Base-by-base conservation (phyloP, 2,113 vertebrate genomes). In the Calonectris borealis region DNA sequence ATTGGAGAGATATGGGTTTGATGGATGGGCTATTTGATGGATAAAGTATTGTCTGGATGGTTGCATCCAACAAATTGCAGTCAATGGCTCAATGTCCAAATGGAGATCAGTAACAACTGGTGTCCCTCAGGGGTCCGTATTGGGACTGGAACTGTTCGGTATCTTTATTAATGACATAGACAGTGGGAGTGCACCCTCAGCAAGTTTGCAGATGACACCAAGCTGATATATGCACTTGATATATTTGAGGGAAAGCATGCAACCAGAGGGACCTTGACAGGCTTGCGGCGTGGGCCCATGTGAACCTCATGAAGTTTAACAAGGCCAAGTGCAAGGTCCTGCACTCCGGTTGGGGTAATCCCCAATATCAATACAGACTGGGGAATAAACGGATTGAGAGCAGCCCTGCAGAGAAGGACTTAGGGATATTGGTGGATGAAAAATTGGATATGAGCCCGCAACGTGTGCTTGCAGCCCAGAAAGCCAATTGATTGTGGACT, bases 121-220 rank as follows among this genome's bases (percentile, higher is more conserved):
- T 38, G 44, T 52, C 22, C 17, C 20, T 52, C 31, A 61, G 40
- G 19, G 8, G 4, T 52, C 7, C 2, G 0, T 52, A 14, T 0
- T 44, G 46, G 51, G 13, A 32, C 26, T 1, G 1, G 36, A 52
- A 76, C 8, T 52, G 9, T 38, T 86, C 25, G 15, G 7, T 38
- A 8, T 16, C 55, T 92, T 61, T 58, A 16, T 31, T 71, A 58
- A 49, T 34, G 21, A 44, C 24, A n/a, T 11, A 44, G 64, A 68
- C 1, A 17, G 25, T 55, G 40, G 32, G n/a, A 55, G 18, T 20
- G 9, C 14, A n/a, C 10, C 2, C 17, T 48, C 58, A 76, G 38
- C 13, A 73, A 40, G 8, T 55, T 32, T 73, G 6, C 10, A 10
- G 27, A 11, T 60, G 31, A 49, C 34, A 46, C 32, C 42, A 60